These are phyloP conservation scores for Heterochromis multidens DNA, from an alignment of 2,113 vertebrate species.

Conservation along the genomic window DNA sequence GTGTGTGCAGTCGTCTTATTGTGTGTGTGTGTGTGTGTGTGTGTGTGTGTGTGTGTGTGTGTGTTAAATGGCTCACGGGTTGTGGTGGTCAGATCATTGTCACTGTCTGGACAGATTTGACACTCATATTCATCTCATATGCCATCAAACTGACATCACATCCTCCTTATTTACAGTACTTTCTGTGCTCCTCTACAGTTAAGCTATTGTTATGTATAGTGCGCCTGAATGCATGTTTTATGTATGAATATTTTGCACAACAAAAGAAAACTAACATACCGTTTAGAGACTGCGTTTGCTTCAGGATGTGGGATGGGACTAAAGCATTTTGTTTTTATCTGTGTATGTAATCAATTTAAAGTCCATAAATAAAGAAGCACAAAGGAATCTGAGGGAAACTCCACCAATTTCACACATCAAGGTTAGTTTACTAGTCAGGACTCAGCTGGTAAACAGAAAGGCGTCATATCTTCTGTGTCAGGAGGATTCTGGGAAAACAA, in stretches of 20 bases:
- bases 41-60: background rate
- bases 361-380: background rate
- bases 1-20: no score
- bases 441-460: background rate
- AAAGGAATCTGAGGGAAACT: background rate
- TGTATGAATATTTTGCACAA: conserved; percentile 2
- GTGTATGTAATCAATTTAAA: background rate
- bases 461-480: background rate
- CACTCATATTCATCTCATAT: conserved; percentile 28
- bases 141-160: conserved; percentile 39
- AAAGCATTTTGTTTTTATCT: background rate
- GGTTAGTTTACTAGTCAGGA: background rate
- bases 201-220: background rate
- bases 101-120: conserved; percentile 25
- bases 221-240: background rate
- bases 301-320: background rate
- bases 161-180: background rate
- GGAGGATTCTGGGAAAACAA: background rate
- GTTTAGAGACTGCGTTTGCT: background rate
- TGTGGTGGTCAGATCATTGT: conserved; percentile 3
- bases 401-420: background rate
- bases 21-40: background rate
- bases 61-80: background rate
- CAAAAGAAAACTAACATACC: background rate
- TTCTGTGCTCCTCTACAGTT: background rate